Base-by-base conservation (phyloP, 1,140 invertebrate species). In the Drosophila sproati region DNA sequence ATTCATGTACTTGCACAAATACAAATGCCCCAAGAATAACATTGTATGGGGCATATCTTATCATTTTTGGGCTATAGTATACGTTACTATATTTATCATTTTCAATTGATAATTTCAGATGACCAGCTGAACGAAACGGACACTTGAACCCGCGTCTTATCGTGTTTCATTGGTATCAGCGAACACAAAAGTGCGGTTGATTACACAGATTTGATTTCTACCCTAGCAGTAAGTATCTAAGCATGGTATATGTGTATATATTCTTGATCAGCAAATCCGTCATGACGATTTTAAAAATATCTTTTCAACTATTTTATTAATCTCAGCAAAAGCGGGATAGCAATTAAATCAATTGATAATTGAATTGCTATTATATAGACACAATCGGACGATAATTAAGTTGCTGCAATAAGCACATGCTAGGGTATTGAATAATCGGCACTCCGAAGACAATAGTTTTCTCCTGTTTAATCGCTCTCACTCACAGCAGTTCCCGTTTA, bases 401-500 rank as follows among this genome's bases (percentile, higher is more conserved):
- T 20, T 20, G 20, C 20, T 20, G 20, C 20, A 20, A 20, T 20
- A 20, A 2, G 10, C 3, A 1, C 10, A 3, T 34, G 31, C 31
- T 4, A 52, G 51, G 47, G 47, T 34, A 35, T 34, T 34, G 6
- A 5, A n/a, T n/a, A n/a, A 34, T 52, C 29, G 32, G 51, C 31
- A 3, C 2, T 12, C 32, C 32, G 32, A 34, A 12, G 10, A 7
- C 12, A n/a, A 5, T 12, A 6, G n/a, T 35, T 20, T 35, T 35
- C 31, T 52, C 10, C 2, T 34, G 3, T 55, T 55, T 86, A 77
- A 76, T 79, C 82, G 47, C 67, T 64, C 82, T 62, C 75, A 87
- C 82, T 87, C 82, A 87, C 82, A 87, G 83, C 51, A 86, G 69
- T 75, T 77, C 75, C 63, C 52, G 63, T 50, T 73, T 69, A 60